Base-by-base conservation (phyloP, 1,140 invertebrate species). In the Heliconius eleuchia region DNA sequence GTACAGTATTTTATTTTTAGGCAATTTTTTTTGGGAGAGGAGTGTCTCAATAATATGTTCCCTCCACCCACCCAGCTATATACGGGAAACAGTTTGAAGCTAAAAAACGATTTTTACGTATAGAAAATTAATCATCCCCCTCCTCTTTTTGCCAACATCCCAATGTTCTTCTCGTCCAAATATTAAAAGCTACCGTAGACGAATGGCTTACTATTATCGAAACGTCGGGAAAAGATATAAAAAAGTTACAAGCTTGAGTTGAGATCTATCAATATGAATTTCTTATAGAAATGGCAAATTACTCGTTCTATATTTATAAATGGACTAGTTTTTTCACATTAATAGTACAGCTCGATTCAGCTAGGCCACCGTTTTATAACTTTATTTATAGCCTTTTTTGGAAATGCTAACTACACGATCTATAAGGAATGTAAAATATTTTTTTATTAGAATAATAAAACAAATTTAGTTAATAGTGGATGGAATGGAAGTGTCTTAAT, bases 191-290 rank as follows among this genome's bases (percentile, higher is more conserved):
- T 30, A 66, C 60, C 60, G 60, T 27, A 66, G 60, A 66, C 60
- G 60, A 66, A 66, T 66, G 60, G 27, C 60, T 66, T 66, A 66
- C 60, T 66, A 66, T 66, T 66, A 66, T 66, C 23, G 60, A 66
- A 30, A 66, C 60, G 23, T 27, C 60, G 60, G 23, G 27, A 27
- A 66, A 66, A 66, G n/a, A 57, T 57, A 57, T n/a, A 57, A 66
- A 66, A 57, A 66, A 66, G 23, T 66, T 23, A 57, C 60, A 66
- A 66, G 11, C 60, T 66, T 27, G n/a, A 66, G 23, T 23, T 27
- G 16, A 23, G 30, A 66, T 66, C 23, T 66, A 66, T 66, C 60
- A 66, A 66, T 66, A 66, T 66, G 60, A 66, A 66, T 66, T 66
- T 66, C 60, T 66, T 27, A 66, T 66, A 66, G 60, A 66, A 66